Conservation (phyloP, 1,140 invertebrate genomes). For the Temnothorax curvispinosus region DNA sequence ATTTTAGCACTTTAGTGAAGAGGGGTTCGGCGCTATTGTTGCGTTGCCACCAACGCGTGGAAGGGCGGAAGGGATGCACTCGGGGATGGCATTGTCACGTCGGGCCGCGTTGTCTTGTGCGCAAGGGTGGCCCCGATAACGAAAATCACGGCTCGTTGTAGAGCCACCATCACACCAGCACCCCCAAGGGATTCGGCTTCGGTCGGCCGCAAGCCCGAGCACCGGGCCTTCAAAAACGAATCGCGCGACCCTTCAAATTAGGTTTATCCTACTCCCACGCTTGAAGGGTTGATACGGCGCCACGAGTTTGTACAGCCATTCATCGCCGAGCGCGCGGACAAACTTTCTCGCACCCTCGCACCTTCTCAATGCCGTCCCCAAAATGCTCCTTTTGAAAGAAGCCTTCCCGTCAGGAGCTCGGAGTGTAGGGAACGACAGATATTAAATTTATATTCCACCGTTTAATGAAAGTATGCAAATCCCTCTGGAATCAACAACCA, state of each 20-base stretch:
- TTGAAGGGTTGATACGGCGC: constrained; percentile 48
- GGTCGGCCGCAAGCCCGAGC: constrained; percentile 31
- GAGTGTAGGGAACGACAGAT: neutral
- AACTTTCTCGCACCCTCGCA: constrained; percentile 58
- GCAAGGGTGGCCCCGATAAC: constrained; percentile 42
- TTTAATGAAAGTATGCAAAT: constrained; percentile 30
- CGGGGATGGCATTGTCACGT: constrained; percentile 25
- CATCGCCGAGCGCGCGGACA: constrained; percentile 30
- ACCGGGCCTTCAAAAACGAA: constrained; percentile 49
- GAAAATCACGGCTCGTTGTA: constrained; percentile 47
- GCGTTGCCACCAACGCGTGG: neutral
- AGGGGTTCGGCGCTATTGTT: constrained; percentile 13
- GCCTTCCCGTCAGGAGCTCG: neutral
- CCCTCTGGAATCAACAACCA: neutral
- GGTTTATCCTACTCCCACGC: constrained; percentile 55
- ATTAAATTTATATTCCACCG: constrained; percentile 51
- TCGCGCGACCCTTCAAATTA: constrained; percentile 57
- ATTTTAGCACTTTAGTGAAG: constrained; percentile 22
- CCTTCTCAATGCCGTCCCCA: constrained; percentile 35
- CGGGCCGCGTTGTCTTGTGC: constrained; percentile 16
- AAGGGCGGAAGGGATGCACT: neutral
- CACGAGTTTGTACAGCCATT: constrained; percentile 57
- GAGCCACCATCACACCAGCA: constrained; percentile 28
- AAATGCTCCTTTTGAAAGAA: constrained; percentile 33
- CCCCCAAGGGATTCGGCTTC: constrained; percentile 15